Evolutionary conservation across 1,140 invertebrate genomes (phyloP), one percentile per base, ranked within the genome.

Genomic region (Magallana angulata): DNA sequence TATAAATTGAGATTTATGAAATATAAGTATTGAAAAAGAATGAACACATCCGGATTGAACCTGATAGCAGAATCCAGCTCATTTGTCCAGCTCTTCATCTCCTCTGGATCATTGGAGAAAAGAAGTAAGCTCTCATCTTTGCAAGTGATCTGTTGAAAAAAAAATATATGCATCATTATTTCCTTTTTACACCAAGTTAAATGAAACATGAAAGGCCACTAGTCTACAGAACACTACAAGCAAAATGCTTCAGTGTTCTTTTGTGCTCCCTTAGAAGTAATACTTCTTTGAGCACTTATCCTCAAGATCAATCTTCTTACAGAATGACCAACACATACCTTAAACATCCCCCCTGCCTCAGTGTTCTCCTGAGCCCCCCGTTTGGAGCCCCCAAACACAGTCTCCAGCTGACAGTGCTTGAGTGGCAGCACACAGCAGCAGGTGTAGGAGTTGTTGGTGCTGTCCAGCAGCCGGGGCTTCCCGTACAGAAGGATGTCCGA

Each of bases 401-500:
- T 89, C 60, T 94, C 92, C 60, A 95, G 91, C 12, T 90, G 89
- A 87, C 94, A 94, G 85, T 95, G 94, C 84, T 94, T 91, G 9
- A 95, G 89, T 18, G 94, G 94, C 12, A 95, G 87, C 2, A 94
- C 92, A 90, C 94, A 95, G 85, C 94, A 94, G 89, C 94, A 94
- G 7, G 87, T 92, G 86, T 94, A 93, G 6, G 92, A 89, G 36
- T 90, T 91, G 58, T 91, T 92, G 18, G 92, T 91, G 85, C 92
- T 92, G 87, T 94, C 93, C 48, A 94, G 84, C 14, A 94, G 88
- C 76, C 90, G 89, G 0, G 94, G 92, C 87, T 95, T 95, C 57
- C 94, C 94, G 85, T 95, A 95, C 68, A 95, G 90, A 57, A 95
- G 84, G 89, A 95, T 93, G 87, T 95, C 95, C n/a, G 93, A 94